Base-by-base conservation (phyloP, 2,797 vertebrate genomes). In the Melanotaenia parkinsoni region DNA sequence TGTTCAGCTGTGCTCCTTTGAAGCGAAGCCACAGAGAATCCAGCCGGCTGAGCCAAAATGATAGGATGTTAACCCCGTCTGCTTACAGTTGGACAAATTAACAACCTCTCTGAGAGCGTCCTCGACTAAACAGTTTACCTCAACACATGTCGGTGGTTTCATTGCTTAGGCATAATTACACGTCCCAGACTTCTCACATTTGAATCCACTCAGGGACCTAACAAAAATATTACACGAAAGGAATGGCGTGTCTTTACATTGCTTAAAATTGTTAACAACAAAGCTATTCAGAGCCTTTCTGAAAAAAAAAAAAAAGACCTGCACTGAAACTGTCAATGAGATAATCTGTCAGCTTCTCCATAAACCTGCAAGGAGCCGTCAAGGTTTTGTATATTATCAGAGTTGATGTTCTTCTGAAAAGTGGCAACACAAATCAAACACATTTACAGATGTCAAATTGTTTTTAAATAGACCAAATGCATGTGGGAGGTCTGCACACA, bases 81-180 rank as follows among this genome's bases (percentile, higher is more conserved):
- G 74, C 64, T 79, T 73, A 40, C 83, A 84, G 84, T 86, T 85
- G 85, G 57, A 64, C 76, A 84, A 89, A 86, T 79, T 68, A 76
- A 84, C 68, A 74, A 62, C 43, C 78, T 70, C 77, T 73, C 37
- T 53, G 65, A 77, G 33, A 35, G 51, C 67, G 71, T 5, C 56
- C 28, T 85, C 64, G 66, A 76, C 75, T 76, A 84, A 88, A 85
- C 82, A 82, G 61, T 89, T 90, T 79, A 84, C 76, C 59, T 53
- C 58, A 69, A 72, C 85, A 32, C 33, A 71, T 54, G 83, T 79
- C 76, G 76, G 88, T 63, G 87, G 80, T 78, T 88, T 80, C 59
- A 72, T 80, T 56, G 73, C 80, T 84, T 56, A 63, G 50, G 67
- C 8, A 14, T 91, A 91, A 92, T 93, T 63, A 84, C 85, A 84